phyloP scores from a whole-genome alignment of 1,140 invertebrate genomes.

The Cydia splendana region DNA sequence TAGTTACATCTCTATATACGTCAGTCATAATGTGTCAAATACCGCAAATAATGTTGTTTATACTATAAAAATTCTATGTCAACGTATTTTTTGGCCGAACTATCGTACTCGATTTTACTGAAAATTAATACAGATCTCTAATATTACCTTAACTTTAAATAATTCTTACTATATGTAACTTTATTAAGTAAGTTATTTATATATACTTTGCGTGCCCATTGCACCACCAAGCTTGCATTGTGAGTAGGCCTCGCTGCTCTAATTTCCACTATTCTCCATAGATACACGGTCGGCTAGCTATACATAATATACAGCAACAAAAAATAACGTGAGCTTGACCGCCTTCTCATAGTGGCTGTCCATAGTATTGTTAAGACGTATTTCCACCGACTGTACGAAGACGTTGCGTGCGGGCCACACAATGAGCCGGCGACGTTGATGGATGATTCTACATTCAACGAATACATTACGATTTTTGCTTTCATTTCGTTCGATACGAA shows the following conservation, averaged over 20 bases:
- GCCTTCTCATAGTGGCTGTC: constrained; percentile 48
- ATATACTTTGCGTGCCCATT: too few relatives aligned
- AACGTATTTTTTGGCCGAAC: too few relatives aligned
- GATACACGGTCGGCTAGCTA: background rate
- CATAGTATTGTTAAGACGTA: constrained; percentile 63
- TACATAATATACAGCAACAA: background rate
- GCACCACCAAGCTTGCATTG: too few relatives aligned
- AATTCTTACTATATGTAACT: too few relatives aligned
- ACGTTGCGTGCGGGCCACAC: constrained; percentile 76
- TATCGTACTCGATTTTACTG: too few relatives aligned
- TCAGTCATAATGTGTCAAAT: too few relatives aligned
- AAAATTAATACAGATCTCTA: too few relatives aligned
- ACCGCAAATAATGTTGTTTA: too few relatives aligned
- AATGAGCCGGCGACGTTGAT: constrained; percentile 76
- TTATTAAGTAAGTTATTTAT: too few relatives aligned
- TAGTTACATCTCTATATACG: too few relatives aligned
- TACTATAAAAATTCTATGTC: too few relatives aligned
- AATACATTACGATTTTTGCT: constrained; percentile 80
- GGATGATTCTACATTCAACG: constrained; percentile 75
- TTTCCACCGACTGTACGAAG: constrained; percentile 56
- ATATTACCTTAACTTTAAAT: too few relatives aligned
- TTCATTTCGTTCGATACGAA: constrained; percentile 78
- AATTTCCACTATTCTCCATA: background rate
- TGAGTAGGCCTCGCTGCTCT: background rate
- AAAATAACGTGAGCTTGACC: constrained; percentile 12